Evolutionary conservation across 2,113 vertebrate species (phyloP).

Genomic region (Nanorana parkeri): DNA sequence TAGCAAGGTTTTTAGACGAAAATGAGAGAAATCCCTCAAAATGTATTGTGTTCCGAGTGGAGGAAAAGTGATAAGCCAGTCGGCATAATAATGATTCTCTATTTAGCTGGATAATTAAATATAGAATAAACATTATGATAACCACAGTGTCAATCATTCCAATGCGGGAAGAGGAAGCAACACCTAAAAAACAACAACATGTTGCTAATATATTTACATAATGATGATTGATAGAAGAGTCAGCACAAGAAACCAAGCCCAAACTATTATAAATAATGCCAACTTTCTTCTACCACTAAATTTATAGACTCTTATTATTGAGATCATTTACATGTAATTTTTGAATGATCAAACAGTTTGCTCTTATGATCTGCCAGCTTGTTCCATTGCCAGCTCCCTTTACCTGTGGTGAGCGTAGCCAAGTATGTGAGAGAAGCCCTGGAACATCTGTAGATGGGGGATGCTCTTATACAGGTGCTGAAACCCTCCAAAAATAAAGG

Average conservation of each 20-base stretch:
- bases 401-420: too few species aligned
- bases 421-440: too few species aligned
- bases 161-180: slow-evolving; percentile 14
- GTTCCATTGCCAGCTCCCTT: too few species aligned
- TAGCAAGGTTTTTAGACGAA: slow-evolving; percentile 19
- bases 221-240: slow-evolving; percentile 14
- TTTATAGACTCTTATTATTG: too few species aligned
- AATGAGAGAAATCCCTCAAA: neutral
- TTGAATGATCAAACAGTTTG: too few species aligned
- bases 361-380: too few species aligned
- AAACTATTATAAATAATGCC: neutral
- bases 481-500: too few species aligned
- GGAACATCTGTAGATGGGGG: too few species aligned
- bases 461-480: too few species aligned
- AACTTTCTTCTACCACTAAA: too few species aligned
- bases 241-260: neutral
- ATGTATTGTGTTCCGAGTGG: neutral
- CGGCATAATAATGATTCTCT: slow-evolving; percentile 9
- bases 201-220: slow-evolving; percentile 7
- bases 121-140: slow-evolving; percentile 31
- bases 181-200: slow-evolving; percentile 10
- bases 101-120: neutral
- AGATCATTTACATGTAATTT: too few species aligned
- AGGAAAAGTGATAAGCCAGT: slow-evolving; percentile 18
- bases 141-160: slow-evolving; percentile 19